These are phyloP conservation scores for Lagenorhynchus albirostris DNA, from an alignment of 2,113 vertebrate genomes.

Conservation along the genomic window DNA sequence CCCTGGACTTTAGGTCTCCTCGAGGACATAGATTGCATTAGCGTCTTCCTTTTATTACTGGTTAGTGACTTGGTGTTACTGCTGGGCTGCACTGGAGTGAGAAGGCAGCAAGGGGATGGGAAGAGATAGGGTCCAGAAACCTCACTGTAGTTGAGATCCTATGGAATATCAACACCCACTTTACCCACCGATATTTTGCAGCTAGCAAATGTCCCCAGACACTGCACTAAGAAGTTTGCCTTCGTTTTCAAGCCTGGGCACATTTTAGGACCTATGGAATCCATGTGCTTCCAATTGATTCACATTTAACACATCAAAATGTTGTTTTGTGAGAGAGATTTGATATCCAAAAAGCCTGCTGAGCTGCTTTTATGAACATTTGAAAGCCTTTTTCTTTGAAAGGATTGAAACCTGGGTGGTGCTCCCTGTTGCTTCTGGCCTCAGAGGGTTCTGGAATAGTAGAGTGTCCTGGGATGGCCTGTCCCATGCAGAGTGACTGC, in stretches of 20 bases:
- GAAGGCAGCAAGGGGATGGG: not conserved
- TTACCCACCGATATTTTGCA: not conserved
- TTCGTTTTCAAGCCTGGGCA: slow-evolving; percentile 22
- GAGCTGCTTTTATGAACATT: slow-evolving; percentile 52
- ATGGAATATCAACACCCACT: not conserved
- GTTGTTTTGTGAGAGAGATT: slow-evolving; percentile 60
- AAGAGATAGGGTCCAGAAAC: not conserved
- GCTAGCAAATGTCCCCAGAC: not conserved
- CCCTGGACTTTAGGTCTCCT: not conserved
- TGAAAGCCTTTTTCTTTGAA: slow-evolving; percentile 46
- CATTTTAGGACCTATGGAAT: slow-evolving; percentile 47
- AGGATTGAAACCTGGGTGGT: slow-evolving; percentile 16
- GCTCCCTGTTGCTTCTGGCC: not conserved
- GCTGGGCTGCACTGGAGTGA: not conserved
- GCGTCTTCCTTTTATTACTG: not conserved
- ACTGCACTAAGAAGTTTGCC: slow-evolving; percentile 21
- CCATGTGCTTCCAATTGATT: slow-evolving; percentile 49
- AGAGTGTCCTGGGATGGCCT: not conserved
- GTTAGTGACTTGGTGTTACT: not conserved
- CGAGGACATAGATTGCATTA: not conserved
- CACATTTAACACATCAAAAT: slow-evolving; percentile 66
- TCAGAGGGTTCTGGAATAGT: not conserved
- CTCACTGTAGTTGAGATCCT: not conserved
- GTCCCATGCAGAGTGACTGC: slow-evolving; percentile 11
- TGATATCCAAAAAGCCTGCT: slow-evolving; percentile 29